These are phyloP conservation scores for Psilopogon haemacephalus DNA, from an alignment of 2,113 vertebrate species.

Conservation along the genomic window DNA sequence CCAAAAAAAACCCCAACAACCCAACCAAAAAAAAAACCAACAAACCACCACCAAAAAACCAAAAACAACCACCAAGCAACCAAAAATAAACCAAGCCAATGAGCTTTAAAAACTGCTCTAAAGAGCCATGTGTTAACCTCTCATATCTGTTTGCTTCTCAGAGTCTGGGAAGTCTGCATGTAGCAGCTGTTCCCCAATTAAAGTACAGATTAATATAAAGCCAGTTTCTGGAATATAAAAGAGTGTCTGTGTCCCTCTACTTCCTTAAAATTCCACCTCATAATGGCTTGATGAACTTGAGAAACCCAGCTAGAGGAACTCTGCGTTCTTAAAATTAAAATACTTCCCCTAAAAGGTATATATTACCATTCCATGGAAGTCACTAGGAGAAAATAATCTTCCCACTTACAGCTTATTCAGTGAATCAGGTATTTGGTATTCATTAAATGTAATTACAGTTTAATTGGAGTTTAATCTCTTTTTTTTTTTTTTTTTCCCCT, in stretches of 20 bases:
- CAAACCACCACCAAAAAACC: too few species aligned
- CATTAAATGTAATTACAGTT: slow-evolving; percentile 83
- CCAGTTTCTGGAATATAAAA: slow-evolving; percentile 73
- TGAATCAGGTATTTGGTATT: slow-evolving; percentile 80
- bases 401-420: slow-evolving; percentile 74
- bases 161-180: slow-evolving; percentile 69
- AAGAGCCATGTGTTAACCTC: slow-evolving; percentile 56
- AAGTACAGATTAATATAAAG: slow-evolving; percentile 78
- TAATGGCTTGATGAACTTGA: slow-evolving; percentile 81
- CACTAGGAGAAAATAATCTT: slow-evolving; percentile 78
- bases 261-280: slow-evolving; percentile 76
- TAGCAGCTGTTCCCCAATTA: slow-evolving; percentile 77
- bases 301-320: slow-evolving; percentile 76
- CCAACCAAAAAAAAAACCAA: too few species aligned
- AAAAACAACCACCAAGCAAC: too few species aligned
- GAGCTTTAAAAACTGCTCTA: slow-evolving; percentile 51
- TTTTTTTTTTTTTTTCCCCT: not conserved
- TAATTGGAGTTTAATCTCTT: slow-evolving; percentile 81
- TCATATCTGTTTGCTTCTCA: slow-evolving; percentile 70
- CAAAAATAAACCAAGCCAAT: not conserved
- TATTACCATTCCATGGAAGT: slow-evolving; percentile 77
- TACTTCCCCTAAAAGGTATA: slow-evolving; percentile 82
- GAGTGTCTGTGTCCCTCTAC: slow-evolving; percentile 64
- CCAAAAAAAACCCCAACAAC: too few species aligned
- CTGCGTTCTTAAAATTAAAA: slow-evolving; percentile 79